These are phyloP conservation scores for Jacana jacana DNA, from an alignment of 2,113 vertebrate species.

Conservation along the genomic window DNA sequence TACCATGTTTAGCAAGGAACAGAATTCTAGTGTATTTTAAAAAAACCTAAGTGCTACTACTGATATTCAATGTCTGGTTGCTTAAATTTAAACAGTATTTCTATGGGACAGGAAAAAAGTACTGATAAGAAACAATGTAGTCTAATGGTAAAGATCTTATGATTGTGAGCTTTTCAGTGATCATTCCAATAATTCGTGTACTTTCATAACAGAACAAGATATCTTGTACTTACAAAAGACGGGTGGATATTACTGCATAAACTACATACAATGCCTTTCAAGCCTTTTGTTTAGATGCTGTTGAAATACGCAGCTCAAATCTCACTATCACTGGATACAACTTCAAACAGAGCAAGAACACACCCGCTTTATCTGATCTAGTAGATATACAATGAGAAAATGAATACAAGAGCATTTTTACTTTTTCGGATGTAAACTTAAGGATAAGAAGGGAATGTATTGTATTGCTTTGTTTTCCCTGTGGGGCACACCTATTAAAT, in stretches of 20 bases:
- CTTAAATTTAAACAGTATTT: background rate
- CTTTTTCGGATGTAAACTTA: background rate
- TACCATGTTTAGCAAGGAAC: background rate
- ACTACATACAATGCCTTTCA: background rate
- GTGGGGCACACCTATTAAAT: background rate
- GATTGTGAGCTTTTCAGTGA: conserved; percentile 39
- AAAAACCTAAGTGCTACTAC: background rate
- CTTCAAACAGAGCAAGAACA: background rate
- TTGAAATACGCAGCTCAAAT: background rate
- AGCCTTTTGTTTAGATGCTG: conserved; percentile 23
- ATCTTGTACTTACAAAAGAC: background rate
- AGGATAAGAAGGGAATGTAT: background rate
- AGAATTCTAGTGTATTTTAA: background rate
- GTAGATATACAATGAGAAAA: conserved; percentile 1
- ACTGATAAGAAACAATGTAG: conserved; percentile 43
- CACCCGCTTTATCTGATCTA: background rate
- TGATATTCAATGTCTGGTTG: background rate
- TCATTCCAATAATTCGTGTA: background rate
- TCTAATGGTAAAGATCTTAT: background rate
- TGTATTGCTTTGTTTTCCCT: background rate
- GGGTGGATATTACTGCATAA: conserved; percentile 2
- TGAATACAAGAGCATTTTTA: background rate
- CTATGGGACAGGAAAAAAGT: conserved; percentile 45
- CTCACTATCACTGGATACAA: background rate
- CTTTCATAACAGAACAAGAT: conserved; percentile 28